Base-by-base conservation (phyloP, 2,113 vertebrate genomes). In the Oncorhynchus mykiss region DNA sequence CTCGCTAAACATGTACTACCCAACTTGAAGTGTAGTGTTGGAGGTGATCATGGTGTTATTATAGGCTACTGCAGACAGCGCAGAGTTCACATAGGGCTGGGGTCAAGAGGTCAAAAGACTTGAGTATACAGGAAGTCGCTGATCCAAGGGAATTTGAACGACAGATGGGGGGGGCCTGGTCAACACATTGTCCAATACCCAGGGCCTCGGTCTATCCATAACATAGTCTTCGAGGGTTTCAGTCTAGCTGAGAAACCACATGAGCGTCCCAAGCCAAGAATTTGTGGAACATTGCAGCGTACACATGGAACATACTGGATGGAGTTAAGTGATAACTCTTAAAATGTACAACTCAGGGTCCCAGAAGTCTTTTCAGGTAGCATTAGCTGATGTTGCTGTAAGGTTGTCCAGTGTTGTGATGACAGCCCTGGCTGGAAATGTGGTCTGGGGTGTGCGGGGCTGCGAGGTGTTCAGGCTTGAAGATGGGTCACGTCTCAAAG, bases 401-500 rank as follows among this genome's bases (percentile, higher is more conserved):
- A 54, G 27, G 14, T 16, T 20, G 66, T 31, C 66, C 64, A 25
- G 64, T 25, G 60, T 64, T n/a, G 22, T 1, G 22, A 54, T 54
- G 51, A 54, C 16, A 54, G 16, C 13, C 16, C 4, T 54, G 9
- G 60, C n/a, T n/a, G 2, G 22, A 64, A n/a, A 27, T 66, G 64
- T 24, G 25, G 13, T 29, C 25, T 66, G 64, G 3, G 29, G 25
- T 66, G 16, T 20, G 4, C 18, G 54, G 54, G 18, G 54, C 54
- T 20, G 54, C 4, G 39, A 57, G 54, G 59, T 24, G 76, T 57
- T 1, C 49, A 70, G 62, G 0, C 25, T 11, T 16, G 34, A n/a
- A 22, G 39, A 18, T 2, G 11, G 39, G 68, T 99, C 96, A 99
- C 86, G 97, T 99, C 89, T 99, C 97, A 84, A 99, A 99, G 93